Evolutionary conservation across 2,797 vertebrate genomes (phyloP), one percentile per base, ranked within the genome.

Genomic region (Chiropotes sagulatus): DNA sequence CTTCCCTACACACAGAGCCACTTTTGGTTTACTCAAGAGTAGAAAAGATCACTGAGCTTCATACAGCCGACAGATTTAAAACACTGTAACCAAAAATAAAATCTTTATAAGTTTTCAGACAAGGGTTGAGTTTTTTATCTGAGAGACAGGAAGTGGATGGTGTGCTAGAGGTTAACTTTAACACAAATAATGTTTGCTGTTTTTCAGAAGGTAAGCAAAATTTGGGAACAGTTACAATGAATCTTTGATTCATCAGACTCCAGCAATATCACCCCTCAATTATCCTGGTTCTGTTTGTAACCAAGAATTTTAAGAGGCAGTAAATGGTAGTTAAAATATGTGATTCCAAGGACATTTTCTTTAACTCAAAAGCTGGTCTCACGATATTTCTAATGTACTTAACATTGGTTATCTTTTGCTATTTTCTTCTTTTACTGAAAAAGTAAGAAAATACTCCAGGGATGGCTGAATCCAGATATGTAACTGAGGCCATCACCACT

Each of bases 221-320:
- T 73, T 88, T n/a, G 36, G 3, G 26, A 88, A 85, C 1, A 82
- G 88, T 94, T 48, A 97, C 20, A 86, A 95, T 88, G 39, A 64
- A 70, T 80, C 5, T 83, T 61, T 61, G 33, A 89, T 93, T 82
- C 44, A 80, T 89, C 20, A 83, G n/a, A 87, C 30, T 64, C 24
- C 17, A 86, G 30, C 22, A 76, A 72, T 78, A 82, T 39, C 73
- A 86, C 11, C 5, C 36, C 26, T 81, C 88, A 78, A 94, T 89
- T 93, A 95, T 75, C 30, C 50, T 93, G 24, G n/a, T 20, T 91
- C 28, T 22, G 26, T 76, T 86, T 93, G 14, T 93, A 90, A 82
- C 44, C 41, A 81, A 39, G 12, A 88, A 76, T 84, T 89, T 95
- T 52, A 97, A 80, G 48, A 97, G n/a, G 44, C 36, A 44, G 15